Percentiles rank a stretch among this genome's conserved stretches.
phyloP scores from a whole-genome alignment of 1,140 invertebrate genomes.

The Trachymyrmex cornetzi region DNA sequence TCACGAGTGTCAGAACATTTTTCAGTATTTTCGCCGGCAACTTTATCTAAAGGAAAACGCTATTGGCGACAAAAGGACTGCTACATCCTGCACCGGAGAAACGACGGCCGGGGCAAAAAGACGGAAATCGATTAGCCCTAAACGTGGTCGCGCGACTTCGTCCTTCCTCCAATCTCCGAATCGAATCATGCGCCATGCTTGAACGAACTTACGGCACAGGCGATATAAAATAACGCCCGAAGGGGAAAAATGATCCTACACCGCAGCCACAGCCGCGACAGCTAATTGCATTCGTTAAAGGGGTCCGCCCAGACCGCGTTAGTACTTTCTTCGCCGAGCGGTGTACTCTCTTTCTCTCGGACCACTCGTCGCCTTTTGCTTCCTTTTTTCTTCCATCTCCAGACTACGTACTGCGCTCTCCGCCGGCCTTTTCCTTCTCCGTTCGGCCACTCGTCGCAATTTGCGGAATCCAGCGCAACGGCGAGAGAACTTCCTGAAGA shows the following conservation, averaged over 20 bases:
- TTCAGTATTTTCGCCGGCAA: neutral
- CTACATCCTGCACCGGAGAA: neutral
- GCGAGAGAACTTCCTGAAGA: slow-evolving; percentile 55
- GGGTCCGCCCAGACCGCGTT: slow-evolving; percentile 42
- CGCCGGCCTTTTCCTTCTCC: slow-evolving; percentile 15
- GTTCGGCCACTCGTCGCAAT: slow-evolving; percentile 50
- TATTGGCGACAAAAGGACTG: slow-evolving; percentile 2
- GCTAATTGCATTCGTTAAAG: slow-evolving; percentile 65
- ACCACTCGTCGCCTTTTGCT: neutral
- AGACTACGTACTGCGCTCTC: neutral
- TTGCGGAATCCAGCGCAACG: slow-evolving; percentile 41
- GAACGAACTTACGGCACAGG: slow-evolving; percentile 47
- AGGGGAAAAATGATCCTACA: slow-evolving; percentile 54
- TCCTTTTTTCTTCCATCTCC: neutral
- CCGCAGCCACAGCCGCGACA: slow-evolving; percentile 33
- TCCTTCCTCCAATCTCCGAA: slow-evolving; percentile 58
- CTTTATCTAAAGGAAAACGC: neutral
- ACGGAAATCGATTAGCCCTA: slow-evolving; percentile 50
- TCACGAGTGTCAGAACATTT: neutral
- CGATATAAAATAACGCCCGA: slow-evolving; percentile 61
- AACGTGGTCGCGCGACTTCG: slow-evolving; percentile 11
- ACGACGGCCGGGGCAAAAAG: slow-evolving; percentile 23
- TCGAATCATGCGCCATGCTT: slow-evolving; percentile 55
- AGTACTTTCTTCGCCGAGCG: slow-evolving; percentile 36
- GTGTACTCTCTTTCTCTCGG: neutral